These are phyloP conservation scores for Acheta domesticus DNA, from an alignment of 2,888 invertebrate genomes.

Conservation along the genomic window DNA sequence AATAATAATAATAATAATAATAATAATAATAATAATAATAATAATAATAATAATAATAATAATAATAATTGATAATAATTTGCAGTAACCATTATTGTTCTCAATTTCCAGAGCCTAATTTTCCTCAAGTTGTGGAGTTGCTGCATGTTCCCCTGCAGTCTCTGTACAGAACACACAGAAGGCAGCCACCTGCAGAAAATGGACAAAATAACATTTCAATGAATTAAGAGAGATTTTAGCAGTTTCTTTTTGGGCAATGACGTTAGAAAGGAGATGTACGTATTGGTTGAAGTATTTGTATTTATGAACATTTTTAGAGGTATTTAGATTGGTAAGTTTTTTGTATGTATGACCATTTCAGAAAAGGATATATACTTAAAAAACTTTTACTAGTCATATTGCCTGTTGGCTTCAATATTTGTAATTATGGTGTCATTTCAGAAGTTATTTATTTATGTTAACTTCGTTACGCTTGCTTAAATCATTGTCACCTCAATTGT, in stretches of 20 bases:
- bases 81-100: background rate
- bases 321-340: background rate
- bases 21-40: no score
- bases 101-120: slow-evolving; percentile 71
- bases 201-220: slow-evolving; percentile 26
- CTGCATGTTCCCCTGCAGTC: slow-evolving; percentile 84
- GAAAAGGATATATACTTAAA: background rate
- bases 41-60: no score
- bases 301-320: background rate
- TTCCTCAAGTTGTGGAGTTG: slow-evolving; percentile 77
- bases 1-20: no score
- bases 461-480: no score
- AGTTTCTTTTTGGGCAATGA: slow-evolving; percentile 19
- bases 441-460: no score
- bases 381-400: no score
- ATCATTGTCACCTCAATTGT: no score
- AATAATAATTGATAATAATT: background rate
- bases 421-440: no score
- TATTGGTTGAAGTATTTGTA: slow-evolving; percentile 23
- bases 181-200: slow-evolving; percentile 31
- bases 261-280: slow-evolving; percentile 24
- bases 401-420: no score
- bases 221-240: background rate
- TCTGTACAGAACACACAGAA: slow-evolving; percentile 57
- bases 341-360: background rate